phyloP scores from a whole-genome alignment of 2,113 vertebrate species.

The Chascanopsetta lugubris region DNA sequence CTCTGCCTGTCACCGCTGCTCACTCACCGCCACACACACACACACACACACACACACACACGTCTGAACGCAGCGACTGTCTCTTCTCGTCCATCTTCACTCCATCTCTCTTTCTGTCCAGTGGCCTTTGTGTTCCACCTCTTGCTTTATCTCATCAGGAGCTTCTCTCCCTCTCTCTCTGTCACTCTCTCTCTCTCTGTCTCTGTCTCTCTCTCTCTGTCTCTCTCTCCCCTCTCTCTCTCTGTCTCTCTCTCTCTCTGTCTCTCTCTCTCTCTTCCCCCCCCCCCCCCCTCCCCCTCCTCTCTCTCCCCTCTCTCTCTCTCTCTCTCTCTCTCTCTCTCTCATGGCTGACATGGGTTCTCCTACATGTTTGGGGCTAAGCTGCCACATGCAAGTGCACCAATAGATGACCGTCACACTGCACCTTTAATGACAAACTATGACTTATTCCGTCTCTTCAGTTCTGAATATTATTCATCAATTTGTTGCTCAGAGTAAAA shows the following conservation, averaged over 20 bases:
- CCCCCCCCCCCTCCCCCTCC: too few relatives aligned
- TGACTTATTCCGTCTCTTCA: too few relatives aligned
- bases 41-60: conserved; percentile 23
- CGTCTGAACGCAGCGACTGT: not conserved
- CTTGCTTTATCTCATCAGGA: conserved; percentile 37
- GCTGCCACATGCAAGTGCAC: too few relatives aligned
- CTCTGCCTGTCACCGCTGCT: conserved; percentile 56
- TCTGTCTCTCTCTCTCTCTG: not conserved
- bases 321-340: too few relatives aligned
- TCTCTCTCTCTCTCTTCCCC: too few relatives aligned
- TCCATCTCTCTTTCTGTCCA: conserved; percentile 21
- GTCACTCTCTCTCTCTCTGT: not conserved
- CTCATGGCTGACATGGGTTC: too few relatives aligned
- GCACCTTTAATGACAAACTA: too few relatives aligned
- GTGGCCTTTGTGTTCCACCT: conserved; percentile 43
- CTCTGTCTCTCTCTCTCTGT: not conserved
- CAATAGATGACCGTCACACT: too few relatives aligned
- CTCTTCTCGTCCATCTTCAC: conserved; percentile 15
- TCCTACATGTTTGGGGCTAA: too few relatives aligned
- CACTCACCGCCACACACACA: conserved; percentile 25
- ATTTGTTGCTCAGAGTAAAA: too few relatives aligned
- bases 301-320: too few relatives aligned
- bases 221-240: not conserved
- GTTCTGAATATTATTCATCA: too few relatives aligned
- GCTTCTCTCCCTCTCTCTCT: conserved; percentile 19